A percentile compares a stretch with the other conserved stretches of the same genome.
phyloP scores from a whole-genome alignment of 2,113 vertebrate species.

The Hippoglossus stenolepis region DNA sequence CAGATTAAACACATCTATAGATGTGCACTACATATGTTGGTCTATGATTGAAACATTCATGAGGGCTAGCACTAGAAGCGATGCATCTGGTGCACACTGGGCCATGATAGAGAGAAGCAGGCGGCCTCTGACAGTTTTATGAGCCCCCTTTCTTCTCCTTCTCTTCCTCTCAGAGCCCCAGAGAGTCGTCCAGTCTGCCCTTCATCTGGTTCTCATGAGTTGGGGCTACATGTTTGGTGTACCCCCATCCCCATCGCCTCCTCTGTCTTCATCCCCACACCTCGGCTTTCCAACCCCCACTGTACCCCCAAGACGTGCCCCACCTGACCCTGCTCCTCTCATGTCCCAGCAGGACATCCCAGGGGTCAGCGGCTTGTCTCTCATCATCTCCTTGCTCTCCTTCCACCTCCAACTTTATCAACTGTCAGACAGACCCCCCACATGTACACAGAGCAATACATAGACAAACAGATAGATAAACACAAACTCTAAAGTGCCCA shows the following conservation, averaged over 20 bases:
- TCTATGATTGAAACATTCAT: constrained; percentile 61
- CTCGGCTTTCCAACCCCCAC: constrained; percentile 8
- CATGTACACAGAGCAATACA: constrained; percentile 11
- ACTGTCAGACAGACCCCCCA: constrained; percentile 56
- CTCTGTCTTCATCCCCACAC: constrained; percentile 33
- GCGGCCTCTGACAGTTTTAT: constrained; percentile 77
- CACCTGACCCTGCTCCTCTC: constrained; percentile 58
- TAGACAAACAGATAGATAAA: background rate
- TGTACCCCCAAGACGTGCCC: constrained; percentile 27
- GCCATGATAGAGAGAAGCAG: constrained; percentile 73
- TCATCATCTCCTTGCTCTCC: constrained; percentile 60
- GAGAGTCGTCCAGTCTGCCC: constrained; percentile 70
- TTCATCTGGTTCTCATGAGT: constrained; percentile 83
- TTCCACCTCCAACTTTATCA: constrained; percentile 42
- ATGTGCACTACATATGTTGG: constrained; percentile 58
- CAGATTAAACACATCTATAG: constrained; percentile 52
- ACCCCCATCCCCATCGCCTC: constrained; percentile 41
- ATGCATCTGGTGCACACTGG: constrained; percentile 62
- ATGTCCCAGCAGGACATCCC: constrained; percentile 65
- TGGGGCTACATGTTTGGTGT: constrained; percentile 52
- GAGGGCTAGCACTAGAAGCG: constrained; percentile 32
- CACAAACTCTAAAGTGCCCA: too few species aligned
- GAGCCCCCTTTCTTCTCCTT: constrained; percentile 62
- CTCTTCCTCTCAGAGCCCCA: constrained; percentile 66
- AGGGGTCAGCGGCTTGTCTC: constrained; percentile 64